phyloP scores from a whole-genome alignment of 1,140 invertebrate species.

The Aphis gossypii region DNA sequence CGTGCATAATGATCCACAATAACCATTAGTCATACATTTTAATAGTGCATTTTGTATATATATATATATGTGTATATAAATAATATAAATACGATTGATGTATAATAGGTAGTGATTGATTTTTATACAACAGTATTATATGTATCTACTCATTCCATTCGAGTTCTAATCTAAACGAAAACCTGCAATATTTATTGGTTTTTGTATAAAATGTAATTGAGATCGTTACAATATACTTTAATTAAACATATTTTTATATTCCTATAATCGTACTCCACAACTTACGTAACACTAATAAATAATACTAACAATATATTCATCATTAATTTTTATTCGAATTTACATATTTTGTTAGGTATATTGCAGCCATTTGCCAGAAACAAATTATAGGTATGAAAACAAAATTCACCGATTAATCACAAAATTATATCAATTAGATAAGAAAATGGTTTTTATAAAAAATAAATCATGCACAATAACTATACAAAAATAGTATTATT shows the following conservation, averaged over 20 bases:
- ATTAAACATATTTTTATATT: not conserved
- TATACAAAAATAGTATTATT: not conserved
- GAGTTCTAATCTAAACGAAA: not conserved
- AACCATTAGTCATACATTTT: slow-evolving; percentile 22
- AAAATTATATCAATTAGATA: not conserved
- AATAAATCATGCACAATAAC: not conserved
- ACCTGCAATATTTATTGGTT: not conserved
- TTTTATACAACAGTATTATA: not conserved
- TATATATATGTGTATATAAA: not conserved
- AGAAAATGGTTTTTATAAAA: slow-evolving; percentile 8
- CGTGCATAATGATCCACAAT: not conserved
- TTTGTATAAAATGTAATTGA: not conserved
- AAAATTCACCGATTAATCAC: not conserved
- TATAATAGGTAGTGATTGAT: not conserved
- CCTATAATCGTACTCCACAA: not conserved
- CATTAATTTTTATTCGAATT: not conserved
- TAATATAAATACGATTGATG: not conserved
- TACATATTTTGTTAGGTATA: not conserved
- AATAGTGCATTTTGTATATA: not conserved
- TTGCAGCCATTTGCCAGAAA: not conserved
- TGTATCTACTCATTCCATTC: not conserved
- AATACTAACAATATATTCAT: not conserved
- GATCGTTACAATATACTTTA: not conserved
- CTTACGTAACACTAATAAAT: not conserved
- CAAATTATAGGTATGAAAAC: not conserved